These are phyloP conservation scores for Brachyptera risi DNA, from an alignment of 2,888 invertebrate genomes.

Conservation along the genomic window DNA sequence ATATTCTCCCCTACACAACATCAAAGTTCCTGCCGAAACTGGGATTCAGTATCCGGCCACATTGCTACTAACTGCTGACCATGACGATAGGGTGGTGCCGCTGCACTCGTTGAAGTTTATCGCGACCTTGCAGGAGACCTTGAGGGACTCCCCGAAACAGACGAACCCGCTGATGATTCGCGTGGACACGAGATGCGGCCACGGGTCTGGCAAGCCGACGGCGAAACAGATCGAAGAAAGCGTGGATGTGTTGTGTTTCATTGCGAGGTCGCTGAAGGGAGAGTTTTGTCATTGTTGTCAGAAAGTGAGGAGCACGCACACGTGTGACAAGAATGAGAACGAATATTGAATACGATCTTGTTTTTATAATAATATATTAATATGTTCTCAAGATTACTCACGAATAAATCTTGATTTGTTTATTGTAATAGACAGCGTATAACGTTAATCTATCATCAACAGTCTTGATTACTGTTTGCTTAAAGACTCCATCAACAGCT, in stretches of 20 bases:
- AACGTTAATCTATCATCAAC: no score
- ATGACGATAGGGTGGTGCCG: constrained; percentile 59
- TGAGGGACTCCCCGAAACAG: constrained; percentile 42
- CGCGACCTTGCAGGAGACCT: constrained; percentile 50
- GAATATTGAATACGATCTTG: no score
- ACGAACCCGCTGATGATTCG: constrained; percentile 51
- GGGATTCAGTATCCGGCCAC: constrained; percentile 49
- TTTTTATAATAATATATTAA: no score
- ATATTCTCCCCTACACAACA: constrained; percentile 54
- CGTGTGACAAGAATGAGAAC: no score
- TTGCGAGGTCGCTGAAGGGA: constrained; percentile 43
- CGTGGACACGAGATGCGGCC: constrained; percentile 55
- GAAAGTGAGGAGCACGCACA: no score
- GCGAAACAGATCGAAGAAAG: constrained; percentile 46
- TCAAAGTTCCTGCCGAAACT: constrained; percentile 40
- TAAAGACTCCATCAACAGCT: no score
- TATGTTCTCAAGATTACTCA: no score
- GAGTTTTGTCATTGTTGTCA: background rate
- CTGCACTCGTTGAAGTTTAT: constrained; percentile 55
- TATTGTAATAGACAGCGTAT: no score
- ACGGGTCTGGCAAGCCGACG: constrained; percentile 56
- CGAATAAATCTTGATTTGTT: no score
- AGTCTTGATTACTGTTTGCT: no score
- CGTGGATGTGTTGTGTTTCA: constrained; percentile 51
- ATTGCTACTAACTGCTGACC: constrained; percentile 53